Conservation (phyloP, 1,140 invertebrate species). For the Drosophila pseudoobscura region DNA sequence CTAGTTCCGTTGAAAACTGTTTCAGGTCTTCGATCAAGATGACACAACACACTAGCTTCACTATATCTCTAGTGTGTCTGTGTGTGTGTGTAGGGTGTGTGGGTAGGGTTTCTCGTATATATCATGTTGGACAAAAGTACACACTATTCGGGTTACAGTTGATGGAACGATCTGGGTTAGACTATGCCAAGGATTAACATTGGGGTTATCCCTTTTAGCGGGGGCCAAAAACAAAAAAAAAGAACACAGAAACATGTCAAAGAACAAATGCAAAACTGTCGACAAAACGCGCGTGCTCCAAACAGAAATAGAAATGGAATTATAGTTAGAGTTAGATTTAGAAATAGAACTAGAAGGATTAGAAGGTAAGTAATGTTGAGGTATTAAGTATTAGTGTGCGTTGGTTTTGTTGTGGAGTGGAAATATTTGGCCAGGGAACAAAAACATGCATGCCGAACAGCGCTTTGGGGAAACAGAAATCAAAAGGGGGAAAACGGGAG, state of each 20-base stretch:
- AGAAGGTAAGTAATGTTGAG: conserved; percentile 32
- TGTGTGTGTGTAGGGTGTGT: not conserved
- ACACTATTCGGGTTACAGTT: not conserved
- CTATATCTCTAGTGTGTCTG: conserved; percentile 11
- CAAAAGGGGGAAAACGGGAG: conserved; percentile 27
- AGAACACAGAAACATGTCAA: conserved; percentile 25
- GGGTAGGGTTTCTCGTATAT: too few relatives aligned
- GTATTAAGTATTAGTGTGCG: conserved; percentile 13
- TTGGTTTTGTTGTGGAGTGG: conserved; percentile 15
- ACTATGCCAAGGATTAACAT: conserved; percentile 26
- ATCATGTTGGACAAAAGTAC: conserved; percentile 48
- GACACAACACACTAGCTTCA: too few relatives aligned
- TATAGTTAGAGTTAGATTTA: conserved; percentile 5
- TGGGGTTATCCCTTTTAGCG: conserved; percentile 45
- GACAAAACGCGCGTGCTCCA: conserved; percentile 48
- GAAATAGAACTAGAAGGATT: conserved; percentile 16
- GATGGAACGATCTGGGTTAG: conserved; percentile 17
- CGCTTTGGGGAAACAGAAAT: conserved; percentile 35
- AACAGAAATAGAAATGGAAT: conserved; percentile 36
- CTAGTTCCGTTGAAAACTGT: too few relatives aligned
- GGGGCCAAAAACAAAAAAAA: conserved; percentile 16
- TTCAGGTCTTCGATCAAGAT: too few relatives aligned
- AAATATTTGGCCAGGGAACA: conserved; percentile 13
- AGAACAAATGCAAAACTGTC: conserved; percentile 43
- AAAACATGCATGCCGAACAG: conserved; percentile 50